phyloP scores from a whole-genome alignment of 2,797 vertebrate species.

The Poecilia wingei region DNA sequence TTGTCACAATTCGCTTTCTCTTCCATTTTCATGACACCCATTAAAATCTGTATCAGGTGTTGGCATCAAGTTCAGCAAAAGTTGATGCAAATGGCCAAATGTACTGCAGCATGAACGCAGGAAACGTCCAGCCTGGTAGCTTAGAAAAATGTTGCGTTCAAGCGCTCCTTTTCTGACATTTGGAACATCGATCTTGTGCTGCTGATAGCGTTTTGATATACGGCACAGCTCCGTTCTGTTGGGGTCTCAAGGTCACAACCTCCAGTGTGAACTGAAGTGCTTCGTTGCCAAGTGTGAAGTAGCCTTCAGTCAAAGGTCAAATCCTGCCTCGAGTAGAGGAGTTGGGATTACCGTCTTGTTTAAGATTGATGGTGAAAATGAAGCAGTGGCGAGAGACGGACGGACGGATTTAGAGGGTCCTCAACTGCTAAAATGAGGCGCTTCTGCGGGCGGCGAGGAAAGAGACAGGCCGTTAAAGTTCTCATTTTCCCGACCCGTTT shows the following conservation, averaged over 20 bases:
- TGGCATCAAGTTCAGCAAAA: background rate
- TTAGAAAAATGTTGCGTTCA: background rate
- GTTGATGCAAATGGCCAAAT: background rate
- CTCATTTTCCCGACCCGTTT: background rate
- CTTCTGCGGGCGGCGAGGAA: background rate
- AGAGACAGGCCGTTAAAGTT: background rate
- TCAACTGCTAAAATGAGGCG: background rate
- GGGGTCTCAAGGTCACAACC: background rate
- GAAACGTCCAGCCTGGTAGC: background rate
- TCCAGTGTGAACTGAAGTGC: background rate
- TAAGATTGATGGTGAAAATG: background rate
- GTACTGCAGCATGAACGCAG: background rate
- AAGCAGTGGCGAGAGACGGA: background rate
- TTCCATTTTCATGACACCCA: background rate
- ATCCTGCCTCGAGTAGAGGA: background rate
- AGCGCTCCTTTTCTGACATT: background rate
- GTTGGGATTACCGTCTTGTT: background rate
- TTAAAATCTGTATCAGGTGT: background rate
- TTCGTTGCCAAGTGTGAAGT: background rate
- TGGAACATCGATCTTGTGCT: background rate
- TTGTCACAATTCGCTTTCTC: background rate
- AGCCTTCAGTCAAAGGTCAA: background rate
- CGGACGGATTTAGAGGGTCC: background rate
- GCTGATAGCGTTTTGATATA: background rate
- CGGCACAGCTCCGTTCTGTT: background rate